phyloP scores from a whole-genome alignment of 2,888 invertebrate species.

The Agonopterix alstromeriana region DNA sequence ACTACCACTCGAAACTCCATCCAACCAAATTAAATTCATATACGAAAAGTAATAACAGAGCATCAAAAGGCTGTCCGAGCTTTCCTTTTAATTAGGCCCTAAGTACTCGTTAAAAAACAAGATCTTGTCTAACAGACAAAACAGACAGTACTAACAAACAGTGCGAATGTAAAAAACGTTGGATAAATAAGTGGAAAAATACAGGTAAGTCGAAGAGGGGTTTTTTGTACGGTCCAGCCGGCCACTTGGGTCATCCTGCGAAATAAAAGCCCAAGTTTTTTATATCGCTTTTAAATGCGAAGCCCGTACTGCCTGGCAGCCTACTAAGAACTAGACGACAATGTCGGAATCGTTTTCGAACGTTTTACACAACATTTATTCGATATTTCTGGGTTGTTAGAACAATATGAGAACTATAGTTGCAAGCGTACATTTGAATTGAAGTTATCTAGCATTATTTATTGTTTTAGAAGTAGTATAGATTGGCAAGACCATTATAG shows the following conservation, averaged over 20 bases:
- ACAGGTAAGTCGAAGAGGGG: slow-evolving; percentile 75
- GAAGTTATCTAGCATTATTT: too few species aligned
- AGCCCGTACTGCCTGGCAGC: slow-evolving; percentile 57
- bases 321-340: slow-evolving; percentile 7
- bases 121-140: slow-evolving; percentile 73
- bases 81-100: slow-evolving; percentile 76
- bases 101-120: slow-evolving; percentile 76
- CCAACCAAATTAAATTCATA: slow-evolving; percentile 71
- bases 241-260: slow-evolving; percentile 77
- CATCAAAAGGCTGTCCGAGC: slow-evolving; percentile 74
- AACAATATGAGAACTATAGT: too few species aligned
- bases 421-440: too few species aligned
- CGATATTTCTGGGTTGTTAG: too few species aligned
- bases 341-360: too few species aligned
- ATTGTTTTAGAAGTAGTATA: too few species aligned
- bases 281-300: slow-evolving; percentile 75
- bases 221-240: slow-evolving; percentile 71
- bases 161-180: slow-evolving; percentile 71
- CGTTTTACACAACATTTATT: too few species aligned
- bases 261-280: slow-evolving; percentile 73
- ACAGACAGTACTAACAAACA: slow-evolving; percentile 66
- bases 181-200: slow-evolving; percentile 77
- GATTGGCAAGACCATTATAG: too few species aligned
- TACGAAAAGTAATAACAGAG: slow-evolving; percentile 71
- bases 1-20: slow-evolving; percentile 59